Evolutionary conservation across 2,797 vertebrate species (phyloP), one percentile per base, ranked within the genome.

Genomic region (Oceanodroma leucorhoa): DNA sequence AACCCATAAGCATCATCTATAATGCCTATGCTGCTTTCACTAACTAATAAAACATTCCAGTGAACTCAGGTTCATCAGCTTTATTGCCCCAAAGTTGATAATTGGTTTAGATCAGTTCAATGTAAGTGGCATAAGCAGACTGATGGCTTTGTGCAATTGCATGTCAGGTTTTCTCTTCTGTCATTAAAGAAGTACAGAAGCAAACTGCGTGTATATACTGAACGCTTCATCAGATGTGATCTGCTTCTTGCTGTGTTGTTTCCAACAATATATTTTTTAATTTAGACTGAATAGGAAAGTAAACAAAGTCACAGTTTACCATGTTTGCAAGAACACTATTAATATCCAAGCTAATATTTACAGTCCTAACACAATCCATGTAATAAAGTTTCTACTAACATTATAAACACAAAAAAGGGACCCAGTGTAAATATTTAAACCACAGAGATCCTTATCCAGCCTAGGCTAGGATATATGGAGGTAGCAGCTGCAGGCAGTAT

Each of bases 301-400:
- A 92, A 96, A 87, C 34, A 67, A 80, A 85, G 82, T 32, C 34
- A 53, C 38, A 71, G 15, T 87, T 92, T 80, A 67, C 57, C 6
- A 6, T 78, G 87, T 77, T 95, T 95, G 57, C 65, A 92, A 89
- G 78, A 81, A 79, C 9, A 6, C 50, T 90, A 80, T 91, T 94
- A 94, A 95, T 93, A 94, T 76, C 77, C 90, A 86, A 94, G 77
- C 72, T 87, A 94, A 95, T 96, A 95, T 95, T 97, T 95, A 93
- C 90, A 80, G 2, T 69, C 12, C 67, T 88, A 71, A 89, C 58
- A 75, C 54, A 75, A 85, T 46, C 54, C 53, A 61, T 1, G 10
- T 71, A 57, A 87, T 94, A 81, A 95, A 67, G 75, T 71, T 88
- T 78, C 87, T 89, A 54, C 64, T 78, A 48, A 69, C 41, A 7